Base-by-base conservation (phyloP, 2,888 invertebrate species). In the Cephus runcator region DNA sequence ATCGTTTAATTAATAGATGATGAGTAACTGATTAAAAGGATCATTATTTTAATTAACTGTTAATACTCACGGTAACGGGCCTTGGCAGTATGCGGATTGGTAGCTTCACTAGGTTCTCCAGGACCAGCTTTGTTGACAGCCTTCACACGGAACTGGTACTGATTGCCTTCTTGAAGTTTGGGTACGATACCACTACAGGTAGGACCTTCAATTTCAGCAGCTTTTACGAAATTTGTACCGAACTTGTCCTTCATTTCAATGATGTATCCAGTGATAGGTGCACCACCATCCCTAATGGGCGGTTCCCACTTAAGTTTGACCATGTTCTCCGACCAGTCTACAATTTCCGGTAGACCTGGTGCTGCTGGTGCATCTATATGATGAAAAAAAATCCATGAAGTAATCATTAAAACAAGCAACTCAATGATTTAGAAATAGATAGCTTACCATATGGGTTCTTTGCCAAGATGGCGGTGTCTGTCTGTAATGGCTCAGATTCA, bases 91-190 rank as follows among this genome's bases (percentile, higher is more conserved):
- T 98, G 98, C 93, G 97, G 97, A 92, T 97, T 96, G 76, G 97
- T 97, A 88, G 97, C 96, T 92, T 98, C 98, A 34, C 97, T 97
- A 0, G 98, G 97, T 86, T 97, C 97, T 0, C 98, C 98, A 71
- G 95, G 95, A 1, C 99, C 99, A 73, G 98, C 98, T 92, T 98
- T 97, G 92, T 99, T 99, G 23, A 98, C 93, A 33, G 99, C 99
- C n/a, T 97, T 94, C 2, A 98, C 94, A 68, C 98, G 93, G 94
- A 98, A 99, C 92, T 98, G 98, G 91, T 99, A 99, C 88, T 98
- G 98, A 91, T 97, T 97, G 33, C 98, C 98, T 92, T 98, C 97
- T 88, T 97, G 97, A 86, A 99, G 92, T 91, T 96, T 96, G 0
- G 96, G 96, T 0, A 99, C 98, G 12, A 96, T 95, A 36, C 97